phyloP scores from a whole-genome alignment of 2,113 vertebrate species.

The Agapornis roseicollis region DNA sequence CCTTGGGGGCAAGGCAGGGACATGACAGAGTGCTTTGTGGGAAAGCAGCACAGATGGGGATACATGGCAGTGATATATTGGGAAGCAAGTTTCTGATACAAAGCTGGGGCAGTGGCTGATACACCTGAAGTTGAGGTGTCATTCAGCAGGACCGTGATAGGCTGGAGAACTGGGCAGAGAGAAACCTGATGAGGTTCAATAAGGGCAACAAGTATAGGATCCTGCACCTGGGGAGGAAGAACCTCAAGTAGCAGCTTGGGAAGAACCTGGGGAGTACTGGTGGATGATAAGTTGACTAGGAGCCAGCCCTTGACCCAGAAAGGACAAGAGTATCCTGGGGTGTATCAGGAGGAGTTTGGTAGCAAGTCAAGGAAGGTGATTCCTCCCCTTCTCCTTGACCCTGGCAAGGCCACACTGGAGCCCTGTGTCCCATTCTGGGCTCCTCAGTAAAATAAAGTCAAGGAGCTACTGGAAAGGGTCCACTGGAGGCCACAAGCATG shows the following conservation, averaged over 20 bases:
- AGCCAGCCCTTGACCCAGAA: not conserved
- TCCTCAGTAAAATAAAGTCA: not conserved
- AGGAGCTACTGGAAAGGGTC: not conserved
- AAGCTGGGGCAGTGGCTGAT: not conserved
- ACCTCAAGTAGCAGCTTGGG: not conserved
- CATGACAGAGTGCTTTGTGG: not conserved
- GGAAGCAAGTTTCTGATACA: not conserved
- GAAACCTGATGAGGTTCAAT: not conserved
- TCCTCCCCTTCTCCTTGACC: not conserved
- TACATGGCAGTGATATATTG: not conserved
- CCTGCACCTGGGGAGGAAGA: not conserved
- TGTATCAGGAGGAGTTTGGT: not conserved
- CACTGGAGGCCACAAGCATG: not conserved
- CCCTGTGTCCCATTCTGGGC: not conserved
- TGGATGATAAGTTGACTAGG: not conserved
- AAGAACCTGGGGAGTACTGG: not conserved
- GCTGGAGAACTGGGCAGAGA: not conserved
- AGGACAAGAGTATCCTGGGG: not conserved
- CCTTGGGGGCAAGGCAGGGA: not conserved
- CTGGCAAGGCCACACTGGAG: not conserved
- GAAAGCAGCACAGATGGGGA: not conserved
- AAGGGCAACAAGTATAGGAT: not conserved
- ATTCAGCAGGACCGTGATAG: not conserved
- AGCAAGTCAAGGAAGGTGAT: not conserved
- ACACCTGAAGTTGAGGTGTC: not conserved